These are phyloP conservation scores for Natator depressus DNA, from an alignment of 2,113 vertebrate genomes.

Conservation along the genomic window DNA sequence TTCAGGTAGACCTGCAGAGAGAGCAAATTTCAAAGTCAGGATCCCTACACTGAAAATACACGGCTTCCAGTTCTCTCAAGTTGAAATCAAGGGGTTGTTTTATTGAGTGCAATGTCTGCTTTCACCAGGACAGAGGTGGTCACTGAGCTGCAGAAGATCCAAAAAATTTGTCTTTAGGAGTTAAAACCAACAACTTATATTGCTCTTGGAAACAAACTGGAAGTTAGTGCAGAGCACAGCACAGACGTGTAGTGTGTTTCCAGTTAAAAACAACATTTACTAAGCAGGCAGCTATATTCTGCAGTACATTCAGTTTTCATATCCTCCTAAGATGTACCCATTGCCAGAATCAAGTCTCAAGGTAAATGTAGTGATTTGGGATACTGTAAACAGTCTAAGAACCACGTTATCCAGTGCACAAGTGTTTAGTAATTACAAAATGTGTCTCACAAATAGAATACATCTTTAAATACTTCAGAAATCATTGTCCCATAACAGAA, in stretches of 20 bases:
- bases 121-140: neutral
- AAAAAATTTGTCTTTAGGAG: neutral
- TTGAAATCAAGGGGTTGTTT: neutral
- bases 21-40: neutral
- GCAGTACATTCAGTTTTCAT: neutral
- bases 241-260: neutral
- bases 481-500: neutral
- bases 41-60: rapidly evolving
- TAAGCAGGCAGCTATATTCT: neutral
- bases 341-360: neutral
- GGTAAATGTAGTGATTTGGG: neutral
- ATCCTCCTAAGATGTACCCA: neutral
- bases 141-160: neutral
- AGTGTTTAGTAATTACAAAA: neutral
- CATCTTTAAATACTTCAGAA: neutral
- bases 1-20: neutral
- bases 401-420: neutral
- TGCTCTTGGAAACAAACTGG: neutral
- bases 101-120: neutral
- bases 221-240: neutral
- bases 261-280: neutral
- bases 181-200: neutral
- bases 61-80: neutral
- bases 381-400: neutral
- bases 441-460: neutral